Evolutionary conservation across 2,888 invertebrate species (phyloP).

Genomic region (Orthosia incerta): DNA sequence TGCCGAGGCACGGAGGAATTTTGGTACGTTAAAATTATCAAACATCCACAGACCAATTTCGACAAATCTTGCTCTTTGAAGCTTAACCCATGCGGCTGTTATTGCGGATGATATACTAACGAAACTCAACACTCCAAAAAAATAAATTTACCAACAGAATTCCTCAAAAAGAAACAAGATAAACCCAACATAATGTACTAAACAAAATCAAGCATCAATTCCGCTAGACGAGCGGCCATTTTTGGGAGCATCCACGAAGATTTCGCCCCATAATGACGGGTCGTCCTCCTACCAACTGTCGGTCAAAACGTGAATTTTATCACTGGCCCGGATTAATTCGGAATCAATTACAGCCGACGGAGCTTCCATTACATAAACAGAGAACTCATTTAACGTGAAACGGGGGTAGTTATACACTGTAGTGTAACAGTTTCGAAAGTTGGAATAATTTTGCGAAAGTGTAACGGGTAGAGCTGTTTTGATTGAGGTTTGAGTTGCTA

Average conservation of each 20-base stretch:
- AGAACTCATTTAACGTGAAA: constrained; percentile 74
- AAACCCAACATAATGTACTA: not conserved
- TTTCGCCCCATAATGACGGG: constrained; percentile 43
- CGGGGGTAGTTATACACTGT: constrained; percentile 41
- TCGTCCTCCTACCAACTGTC: constrained; percentile 35
- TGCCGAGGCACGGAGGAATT: too few relatives aligned
- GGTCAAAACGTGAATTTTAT: constrained; percentile 71
- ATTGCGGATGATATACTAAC: not conserved
- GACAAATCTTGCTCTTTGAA: too few relatives aligned
- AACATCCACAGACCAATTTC: too few relatives aligned
- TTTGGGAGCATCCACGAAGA: constrained; percentile 37
- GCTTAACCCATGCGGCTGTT: too few relatives aligned
- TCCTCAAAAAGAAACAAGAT: not conserved
- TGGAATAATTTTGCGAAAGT: not conserved
- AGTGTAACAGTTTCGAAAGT: constrained; percentile 28
- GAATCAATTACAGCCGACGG: constrained; percentile 77
- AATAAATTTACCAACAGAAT: not conserved
- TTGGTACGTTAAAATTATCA: too few relatives aligned
- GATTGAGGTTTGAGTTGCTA: not conserved
- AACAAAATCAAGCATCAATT: constrained; percentile 31
- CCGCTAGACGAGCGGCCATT: constrained; percentile 13
- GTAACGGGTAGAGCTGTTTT: not conserved
- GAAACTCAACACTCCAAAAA: not conserved
- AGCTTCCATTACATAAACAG: constrained; percentile 77
- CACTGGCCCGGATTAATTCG: constrained; percentile 74